These are phyloP conservation scores for Sitta carolinensis DNA, from an alignment of 2,797 vertebrate genomes.

Conservation along the genomic window DNA sequence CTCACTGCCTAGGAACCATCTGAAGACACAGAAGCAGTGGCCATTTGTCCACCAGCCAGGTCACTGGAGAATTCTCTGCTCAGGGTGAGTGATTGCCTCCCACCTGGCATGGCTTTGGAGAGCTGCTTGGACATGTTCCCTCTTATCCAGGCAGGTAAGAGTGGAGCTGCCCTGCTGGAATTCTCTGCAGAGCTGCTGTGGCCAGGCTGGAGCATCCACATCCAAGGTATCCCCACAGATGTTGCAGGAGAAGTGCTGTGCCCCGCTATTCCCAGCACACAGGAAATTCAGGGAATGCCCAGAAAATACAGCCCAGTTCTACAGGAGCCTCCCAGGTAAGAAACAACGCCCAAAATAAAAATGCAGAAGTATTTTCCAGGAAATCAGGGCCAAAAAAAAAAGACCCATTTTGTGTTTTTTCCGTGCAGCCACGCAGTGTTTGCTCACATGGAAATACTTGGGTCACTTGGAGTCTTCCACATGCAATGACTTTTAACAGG, in stretches of 20 bases:
- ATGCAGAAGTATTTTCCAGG: not conserved
- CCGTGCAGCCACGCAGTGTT: accelerated
- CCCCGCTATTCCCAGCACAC: accelerated
- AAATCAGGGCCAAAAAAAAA: not conserved
- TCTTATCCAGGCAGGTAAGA: not conserved
- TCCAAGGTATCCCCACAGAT: accelerated
- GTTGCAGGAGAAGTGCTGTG: not conserved
- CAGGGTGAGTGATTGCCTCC: accelerated
- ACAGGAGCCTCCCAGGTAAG: not conserved
- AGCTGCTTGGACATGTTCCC: not conserved
- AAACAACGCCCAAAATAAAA: not conserved
- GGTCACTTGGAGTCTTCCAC: slow-evolving; percentile 74
- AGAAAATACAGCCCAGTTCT: not conserved
- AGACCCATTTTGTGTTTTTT: not conserved
- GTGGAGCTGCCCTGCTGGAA: accelerated
- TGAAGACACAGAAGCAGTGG: not conserved
- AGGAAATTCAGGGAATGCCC: accelerated
- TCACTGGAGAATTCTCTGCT: not conserved
- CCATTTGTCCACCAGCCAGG: accelerated
- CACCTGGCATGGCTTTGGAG: accelerated
- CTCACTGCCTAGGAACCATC: too few species aligned
- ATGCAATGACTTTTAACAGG: slow-evolving; percentile 76
- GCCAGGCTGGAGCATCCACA: not conserved
- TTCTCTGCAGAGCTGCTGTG: accelerated
- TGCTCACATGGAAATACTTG: slow-evolving; percentile 2